Conservation (phyloP, 2,888 invertebrate genomes). For the Eupsilia transversa region DNA sequence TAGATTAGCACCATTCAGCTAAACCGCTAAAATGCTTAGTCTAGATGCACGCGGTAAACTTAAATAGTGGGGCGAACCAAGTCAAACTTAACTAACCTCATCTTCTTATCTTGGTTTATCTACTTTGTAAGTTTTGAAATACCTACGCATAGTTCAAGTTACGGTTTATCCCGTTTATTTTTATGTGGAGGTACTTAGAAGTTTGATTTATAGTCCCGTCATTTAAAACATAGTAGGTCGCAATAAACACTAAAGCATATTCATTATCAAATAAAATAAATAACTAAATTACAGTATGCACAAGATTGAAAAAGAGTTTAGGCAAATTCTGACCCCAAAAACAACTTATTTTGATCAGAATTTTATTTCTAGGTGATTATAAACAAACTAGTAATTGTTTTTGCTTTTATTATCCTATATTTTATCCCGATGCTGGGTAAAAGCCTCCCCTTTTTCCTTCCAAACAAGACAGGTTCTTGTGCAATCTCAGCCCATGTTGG, state of each 20-base stretch:
- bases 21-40: too few species aligned
- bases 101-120: conserved; percentile 43
- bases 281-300: too few species aligned
- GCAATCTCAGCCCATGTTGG: not conserved
- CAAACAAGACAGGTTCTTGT: too few species aligned
- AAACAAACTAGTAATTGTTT: too few species aligned
- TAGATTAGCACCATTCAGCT: too few species aligned
- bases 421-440: too few species aligned
- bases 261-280: too few species aligned
- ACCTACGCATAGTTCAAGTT: conserved; percentile 15
- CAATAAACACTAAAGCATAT: too few species aligned
- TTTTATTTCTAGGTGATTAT: too few species aligned
- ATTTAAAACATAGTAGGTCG: too few species aligned
- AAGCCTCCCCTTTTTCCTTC: too few species aligned
- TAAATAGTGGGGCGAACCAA: conserved; percentile 41
- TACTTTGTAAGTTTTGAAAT: conserved; percentile 33
- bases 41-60: conserved; percentile 19
- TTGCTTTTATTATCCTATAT: too few species aligned
- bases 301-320: not conserved
- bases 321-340: not conserved
- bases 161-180: conserved; percentile 18
- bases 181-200: conserved; percentile 6
- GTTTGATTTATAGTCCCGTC: not conserved
- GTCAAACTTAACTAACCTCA: conserved; percentile 38
- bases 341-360: not conserved